Base-by-base conservation (phyloP, 2,888 invertebrate genomes). In the Tetranychus piercei region DNA sequence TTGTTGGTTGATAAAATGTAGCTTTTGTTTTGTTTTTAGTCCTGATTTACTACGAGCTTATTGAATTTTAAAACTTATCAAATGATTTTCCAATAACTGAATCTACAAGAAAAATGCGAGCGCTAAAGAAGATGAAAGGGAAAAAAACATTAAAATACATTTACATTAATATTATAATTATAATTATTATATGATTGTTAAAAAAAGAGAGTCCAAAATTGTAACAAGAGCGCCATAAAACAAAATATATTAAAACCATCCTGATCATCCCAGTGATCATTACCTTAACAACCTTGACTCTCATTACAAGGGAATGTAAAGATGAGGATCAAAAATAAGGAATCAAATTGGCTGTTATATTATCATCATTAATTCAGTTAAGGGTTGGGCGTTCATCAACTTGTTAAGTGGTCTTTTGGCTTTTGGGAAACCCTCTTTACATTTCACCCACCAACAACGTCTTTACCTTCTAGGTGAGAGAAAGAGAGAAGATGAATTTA, bases 191-290 rank as follows among this genome's bases (percentile, higher is more conserved):
- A 11, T 11, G 66, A 7, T 66, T 11, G n/a, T 15, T 20, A 66
- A n/a, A 66, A 66, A 66, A 66, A 66, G 15, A n/a, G 66, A 66
- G 66, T 6, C 66, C 66, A 66, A 66, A 66, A 66, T 6, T 8
- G 66, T 66, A 20, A 66, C 20, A 20, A 55, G 55, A 55, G 55
- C 55, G 15, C 9, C 9, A 55, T 15, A 55, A 55, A 55, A 55
- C 55, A 55, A 15, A 55, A 55, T 55, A 55, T 15, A 55, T 55
- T 55, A 15, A 15, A 55, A 55, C 15, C 6, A 55, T 55, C 55
- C 15, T 55, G 55, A 55, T 55, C 9, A 55, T 55, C 55, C 9
- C 15, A 15, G 15, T 55, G 55, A 55, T 55, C 15, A 55, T 55
- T 55, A 55, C 15, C 55, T 7, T 55, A 55, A 55, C 55, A 55